Percentiles rank a stretch among this genome's conserved stretches.
These are phyloP conservation scores for Trichonephila inaurata DNA, from an alignment of 1,140 invertebrate genomes.

Conservation along the genomic window DNA sequence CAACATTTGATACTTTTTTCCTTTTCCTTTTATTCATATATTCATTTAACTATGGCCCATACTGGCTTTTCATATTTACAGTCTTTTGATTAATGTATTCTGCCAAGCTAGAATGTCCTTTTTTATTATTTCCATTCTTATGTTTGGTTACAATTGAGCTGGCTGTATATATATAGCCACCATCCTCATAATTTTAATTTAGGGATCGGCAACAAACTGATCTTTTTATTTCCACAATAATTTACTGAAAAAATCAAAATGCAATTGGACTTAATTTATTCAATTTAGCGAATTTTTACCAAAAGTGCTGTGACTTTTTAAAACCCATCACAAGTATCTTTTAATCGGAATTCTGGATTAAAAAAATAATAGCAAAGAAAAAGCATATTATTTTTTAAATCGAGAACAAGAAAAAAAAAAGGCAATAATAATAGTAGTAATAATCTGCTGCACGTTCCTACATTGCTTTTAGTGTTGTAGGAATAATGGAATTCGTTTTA, in stretches of 20 bases:
- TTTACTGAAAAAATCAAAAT: background rate
- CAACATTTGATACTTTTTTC: background rate
- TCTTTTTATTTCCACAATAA: background rate
- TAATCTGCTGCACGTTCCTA: no score
- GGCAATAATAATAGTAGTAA: no score
- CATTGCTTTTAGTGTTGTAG: no score
- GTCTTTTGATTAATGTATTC: conserved; percentile 39
- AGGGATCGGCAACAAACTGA: background rate
- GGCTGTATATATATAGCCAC: background rate
- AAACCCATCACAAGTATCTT: no score
- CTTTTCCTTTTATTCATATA: background rate
- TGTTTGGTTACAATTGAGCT: background rate
- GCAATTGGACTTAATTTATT: no score
- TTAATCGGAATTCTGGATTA: no score
- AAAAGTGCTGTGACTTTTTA: no score
- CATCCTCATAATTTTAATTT: background rate
- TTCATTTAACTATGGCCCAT: background rate
- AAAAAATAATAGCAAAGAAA: no score
- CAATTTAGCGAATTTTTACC: no score
- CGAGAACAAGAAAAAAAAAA: no score
- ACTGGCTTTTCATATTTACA: background rate
- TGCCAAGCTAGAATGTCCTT: background rate
- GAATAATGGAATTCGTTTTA: no score
- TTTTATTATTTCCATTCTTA: background rate
- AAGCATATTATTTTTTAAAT: no score